phyloP scores from a whole-genome alignment of 2,888 invertebrate species.

The Leptinotarsa juncta region DNA sequence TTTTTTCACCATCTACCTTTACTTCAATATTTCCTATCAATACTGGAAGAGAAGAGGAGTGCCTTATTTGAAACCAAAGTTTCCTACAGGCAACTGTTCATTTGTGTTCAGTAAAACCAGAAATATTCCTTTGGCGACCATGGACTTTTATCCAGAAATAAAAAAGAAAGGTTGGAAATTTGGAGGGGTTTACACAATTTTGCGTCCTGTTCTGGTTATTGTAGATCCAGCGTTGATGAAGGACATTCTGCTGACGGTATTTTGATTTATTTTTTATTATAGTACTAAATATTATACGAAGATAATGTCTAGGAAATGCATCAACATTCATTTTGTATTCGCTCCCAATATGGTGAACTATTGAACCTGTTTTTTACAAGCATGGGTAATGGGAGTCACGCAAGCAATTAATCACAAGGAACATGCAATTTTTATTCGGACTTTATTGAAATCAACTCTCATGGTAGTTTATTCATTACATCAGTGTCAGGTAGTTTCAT shows the following conservation, averaged over 20 bases:
- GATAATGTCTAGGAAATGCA: too few species aligned
- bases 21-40: constrained; percentile 24
- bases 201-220: constrained; percentile 50
- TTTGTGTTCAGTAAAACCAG: background rate
- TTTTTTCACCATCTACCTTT: constrained; percentile 14
- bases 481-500: too few species aligned
- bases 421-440: too few species aligned
- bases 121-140: constrained; percentile 39
- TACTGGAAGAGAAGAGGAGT: constrained; percentile 32
- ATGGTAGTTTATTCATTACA: too few species aligned
- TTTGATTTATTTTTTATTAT: background rate
- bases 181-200: constrained; percentile 45
- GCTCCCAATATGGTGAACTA: too few species aligned
- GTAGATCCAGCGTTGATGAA: constrained; percentile 54
- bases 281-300: background rate
- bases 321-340: too few species aligned
- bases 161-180: constrained; percentile 45
- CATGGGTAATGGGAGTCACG: too few species aligned
- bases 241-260: constrained; percentile 41
- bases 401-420: too few species aligned
- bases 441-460: too few species aligned
- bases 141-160: constrained; percentile 48
- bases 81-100: constrained; percentile 26
- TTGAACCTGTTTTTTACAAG: too few species aligned
- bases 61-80: constrained; percentile 23